Evolutionary conservation across 2,888 invertebrate species (phyloP), one percentile per base, ranked within the genome.

Genomic region (Leucophenga maculata): DNA sequence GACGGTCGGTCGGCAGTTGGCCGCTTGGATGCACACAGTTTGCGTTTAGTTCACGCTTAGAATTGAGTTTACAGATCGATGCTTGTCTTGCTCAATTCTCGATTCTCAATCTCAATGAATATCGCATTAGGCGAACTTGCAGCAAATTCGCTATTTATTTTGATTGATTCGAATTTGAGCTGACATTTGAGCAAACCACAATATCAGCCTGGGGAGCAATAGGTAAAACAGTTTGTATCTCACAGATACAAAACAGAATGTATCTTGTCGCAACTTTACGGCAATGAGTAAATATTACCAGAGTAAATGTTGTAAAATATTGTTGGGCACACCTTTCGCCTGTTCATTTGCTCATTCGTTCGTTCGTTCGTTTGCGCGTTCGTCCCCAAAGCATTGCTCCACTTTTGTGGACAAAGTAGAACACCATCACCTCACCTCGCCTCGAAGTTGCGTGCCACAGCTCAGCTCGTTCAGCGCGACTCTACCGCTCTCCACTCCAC

Each of bases 231-330:
- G 39, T 39, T 39, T 39, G 39, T 39, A 39, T 39, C 39, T 39
- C 9, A 11, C 11, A 39, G 39, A 39, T 39, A 39, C 39, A 26
- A 26, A 26, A 26, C 26, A 26, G 39, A 39, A 39, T 39, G 8
- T 39, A 39, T 39, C 39, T 39, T 39, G 39, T 39, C 39, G 39
- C 39, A 39, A 39, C 39, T 39, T 8, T 39, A 50, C 50, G 62
- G 39, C 48, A 64, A 64, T 64, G 62, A 22, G 62, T 64, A 64
- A 64, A 64, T 26, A 64, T 64, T 22, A 22, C 39, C 62, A 64
- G 46, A 64, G 62, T 22, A 64, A 64, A 64, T 64, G 48, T 64
- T 64, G 62, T 64, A 64, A 64, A 64, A 60, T 39, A 11, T 39
- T 60, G 22, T 64, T 64, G 62, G 62, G 46, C 62, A 64, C 62